A percentile compares a stretch with the other conserved stretches of the same genome.
These are phyloP conservation scores for Gasterosteus aculeatus DNA, from an alignment of 2,113 vertebrate genomes.

Conservation along the genomic window DNA sequence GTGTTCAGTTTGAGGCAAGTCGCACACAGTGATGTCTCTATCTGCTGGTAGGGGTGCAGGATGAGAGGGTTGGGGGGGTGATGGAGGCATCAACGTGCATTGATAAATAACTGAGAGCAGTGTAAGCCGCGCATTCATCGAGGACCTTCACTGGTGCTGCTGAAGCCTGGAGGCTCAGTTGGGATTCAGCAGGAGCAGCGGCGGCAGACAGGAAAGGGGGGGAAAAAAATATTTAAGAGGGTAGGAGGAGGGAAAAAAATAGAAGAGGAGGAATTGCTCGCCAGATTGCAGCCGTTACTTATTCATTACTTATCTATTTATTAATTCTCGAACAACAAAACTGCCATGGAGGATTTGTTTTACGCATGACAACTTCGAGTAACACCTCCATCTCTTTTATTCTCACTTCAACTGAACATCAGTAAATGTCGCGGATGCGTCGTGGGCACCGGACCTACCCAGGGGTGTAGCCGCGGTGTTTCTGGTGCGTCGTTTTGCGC, in stretches of 20 bases:
- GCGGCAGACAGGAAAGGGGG: not conserved
- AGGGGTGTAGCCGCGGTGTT: conserved; percentile 40
- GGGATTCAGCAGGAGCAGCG: conserved; percentile 46
- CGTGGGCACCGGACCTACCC: conserved; percentile 29
- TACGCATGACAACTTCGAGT: conserved; percentile 22
- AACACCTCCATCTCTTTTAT: not conserved
- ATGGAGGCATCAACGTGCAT: conserved; percentile 55
- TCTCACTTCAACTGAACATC: not conserved
- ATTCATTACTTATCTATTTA: no score
- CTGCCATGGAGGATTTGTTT: not conserved
- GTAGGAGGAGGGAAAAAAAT: not conserved
- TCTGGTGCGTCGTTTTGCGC: conserved; percentile 36
- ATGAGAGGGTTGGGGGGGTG: not conserved
- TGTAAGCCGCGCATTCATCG: conserved; percentile 60
- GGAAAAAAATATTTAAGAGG: not conserved
- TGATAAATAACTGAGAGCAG: conserved; percentile 52
- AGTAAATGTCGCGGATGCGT: conserved; percentile 20
- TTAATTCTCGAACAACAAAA: not conserved
- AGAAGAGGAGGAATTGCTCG: not conserved
- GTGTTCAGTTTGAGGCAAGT: not conserved
- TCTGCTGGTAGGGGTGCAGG: not conserved
- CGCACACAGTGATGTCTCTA: not conserved
- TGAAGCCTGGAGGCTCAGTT: conserved; percentile 44
- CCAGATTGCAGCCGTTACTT: conserved; percentile 18
- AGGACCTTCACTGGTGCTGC: conserved; percentile 42